phyloP scores from a whole-genome alignment of 2,888 invertebrate genomes.

The Meta bourneti region DNA sequence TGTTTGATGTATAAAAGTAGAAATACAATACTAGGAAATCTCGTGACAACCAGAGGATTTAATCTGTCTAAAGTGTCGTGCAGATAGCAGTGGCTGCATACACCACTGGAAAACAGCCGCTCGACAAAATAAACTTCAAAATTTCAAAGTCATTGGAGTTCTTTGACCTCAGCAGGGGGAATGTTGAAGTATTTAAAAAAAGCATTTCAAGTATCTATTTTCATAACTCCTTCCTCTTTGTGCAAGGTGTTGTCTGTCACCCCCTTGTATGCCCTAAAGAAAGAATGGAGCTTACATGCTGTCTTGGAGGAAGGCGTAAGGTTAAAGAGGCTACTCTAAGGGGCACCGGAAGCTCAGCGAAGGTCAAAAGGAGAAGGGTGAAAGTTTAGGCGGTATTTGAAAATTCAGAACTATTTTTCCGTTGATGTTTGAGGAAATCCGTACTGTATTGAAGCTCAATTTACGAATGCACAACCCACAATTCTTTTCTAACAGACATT shows the following conservation, averaged over 20 bases:
- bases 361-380: constrained; percentile 32
- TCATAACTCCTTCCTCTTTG: constrained; percentile 25
- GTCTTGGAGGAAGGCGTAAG: constrained; percentile 20
- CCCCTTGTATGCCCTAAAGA: constrained; percentile 8
- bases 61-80: too few species aligned
- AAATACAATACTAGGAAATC: too few species aligned
- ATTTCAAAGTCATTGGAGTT: constrained; percentile 27
- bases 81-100: too few species aligned
- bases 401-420: background rate
- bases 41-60: too few species aligned
- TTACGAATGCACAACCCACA: too few species aligned
- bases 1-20: too few species aligned
- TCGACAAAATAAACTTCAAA: background rate
- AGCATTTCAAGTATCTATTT: constrained; percentile 36
- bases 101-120: too few species aligned
- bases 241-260: background rate
- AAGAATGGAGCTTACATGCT: constrained; percentile 22
- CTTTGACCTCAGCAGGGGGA: constrained; percentile 6
- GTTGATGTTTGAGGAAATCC: background rate
- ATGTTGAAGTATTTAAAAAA: constrained; percentile 29
- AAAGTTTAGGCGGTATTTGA: constrained; percentile 1
- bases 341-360: constrained; percentile 45
- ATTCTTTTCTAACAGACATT: too few species aligned
- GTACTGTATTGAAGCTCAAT: too few species aligned
- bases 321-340: constrained; percentile 27